Percentiles rank a stretch among this genome's conserved stretches.
Conservation (phyloP, 2,113 vertebrate genomes). For the Nerophis ophidion region DNA sequence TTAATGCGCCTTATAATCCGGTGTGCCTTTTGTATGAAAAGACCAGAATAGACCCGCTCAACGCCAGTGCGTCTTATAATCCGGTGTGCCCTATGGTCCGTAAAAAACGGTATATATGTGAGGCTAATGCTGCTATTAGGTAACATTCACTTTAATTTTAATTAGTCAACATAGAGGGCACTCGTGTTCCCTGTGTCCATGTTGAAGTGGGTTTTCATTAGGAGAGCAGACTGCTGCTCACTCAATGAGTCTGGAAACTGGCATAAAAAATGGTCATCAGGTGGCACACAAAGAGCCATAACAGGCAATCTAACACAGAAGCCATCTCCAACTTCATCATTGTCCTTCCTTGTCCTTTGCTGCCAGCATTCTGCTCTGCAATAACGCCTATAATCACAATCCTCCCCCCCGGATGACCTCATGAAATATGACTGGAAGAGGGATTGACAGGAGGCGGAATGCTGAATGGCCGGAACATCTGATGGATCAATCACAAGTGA, state of each 20-base stretch:
- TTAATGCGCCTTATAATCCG: no score
- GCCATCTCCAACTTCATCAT: conserved; percentile 44
- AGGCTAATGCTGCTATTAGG: conserved; percentile 5
- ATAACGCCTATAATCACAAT: conserved; percentile 38
- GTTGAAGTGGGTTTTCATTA: conserved; percentile 37
- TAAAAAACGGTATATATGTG: no score
- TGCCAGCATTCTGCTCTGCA: conserved; percentile 50
- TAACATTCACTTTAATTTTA: conserved; percentile 34
- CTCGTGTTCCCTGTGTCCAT: conserved; percentile 24
- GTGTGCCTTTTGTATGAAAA: no score
- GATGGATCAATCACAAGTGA: conserved; percentile 34
- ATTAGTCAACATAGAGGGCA: conserved; percentile 21
- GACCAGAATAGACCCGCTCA: no score
- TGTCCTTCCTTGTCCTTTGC: conserved; percentile 15
- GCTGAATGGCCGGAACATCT: conserved; percentile 32
- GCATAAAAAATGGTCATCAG: conserved; percentile 61
- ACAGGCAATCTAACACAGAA: conserved; percentile 61
- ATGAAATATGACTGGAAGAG: conserved; percentile 25
- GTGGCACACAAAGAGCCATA: conserved; percentile 43
- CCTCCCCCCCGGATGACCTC: conserved; percentile 31
- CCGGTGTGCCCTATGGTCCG: no score
- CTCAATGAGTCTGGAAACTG: conserved; percentile 53
- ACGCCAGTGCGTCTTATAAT: no score
- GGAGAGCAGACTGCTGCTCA: conserved; percentile 43
- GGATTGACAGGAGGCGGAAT: conserved; percentile 18